Evolutionary conservation across 2,888 invertebrate genomes (phyloP).

Genomic region (Troides oblongomaculatus): DNA sequence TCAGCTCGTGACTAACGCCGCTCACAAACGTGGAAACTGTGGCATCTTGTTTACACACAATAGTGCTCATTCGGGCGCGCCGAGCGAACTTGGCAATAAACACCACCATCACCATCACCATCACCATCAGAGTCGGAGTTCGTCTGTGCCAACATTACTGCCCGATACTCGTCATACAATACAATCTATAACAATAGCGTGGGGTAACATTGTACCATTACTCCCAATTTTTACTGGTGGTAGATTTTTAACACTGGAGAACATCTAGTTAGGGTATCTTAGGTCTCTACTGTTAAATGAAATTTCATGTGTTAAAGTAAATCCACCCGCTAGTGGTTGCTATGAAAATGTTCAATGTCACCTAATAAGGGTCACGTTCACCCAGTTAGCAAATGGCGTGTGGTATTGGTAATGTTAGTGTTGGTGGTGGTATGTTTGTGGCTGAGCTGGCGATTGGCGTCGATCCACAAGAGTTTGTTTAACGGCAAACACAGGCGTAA

Average conservation of each 20-base stretch:
- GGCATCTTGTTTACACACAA: constrained; percentile 68
- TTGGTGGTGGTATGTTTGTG: neutral
- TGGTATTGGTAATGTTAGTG: constrained; percentile 6
- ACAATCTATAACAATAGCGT: neutral
- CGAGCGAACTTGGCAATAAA: constrained; percentile 57
- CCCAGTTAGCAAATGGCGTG: too few species aligned
- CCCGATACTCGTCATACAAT: constrained; percentile 32
- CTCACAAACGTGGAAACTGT: constrained; percentile 36
- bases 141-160: constrained; percentile 29
- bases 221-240: too few species aligned
- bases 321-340: too few species aligned
- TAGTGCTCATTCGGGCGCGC: constrained; percentile 67
- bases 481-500: constrained; percentile 70
- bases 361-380: too few species aligned
- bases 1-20: constrained; percentile 36
- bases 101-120: constrained; percentile 34
- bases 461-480: constrained; percentile 56
- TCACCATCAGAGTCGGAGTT: constrained; percentile 20
- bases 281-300: too few species aligned
- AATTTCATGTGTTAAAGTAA: too few species aligned
- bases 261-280: too few species aligned
- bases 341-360: too few species aligned
- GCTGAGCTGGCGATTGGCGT: constrained; percentile 37
- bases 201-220: neutral
- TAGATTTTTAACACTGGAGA: too few species aligned